phyloP scores from a whole-genome alignment of 2,113 vertebrate species.

The Cynoglossus semilaevis region DNA sequence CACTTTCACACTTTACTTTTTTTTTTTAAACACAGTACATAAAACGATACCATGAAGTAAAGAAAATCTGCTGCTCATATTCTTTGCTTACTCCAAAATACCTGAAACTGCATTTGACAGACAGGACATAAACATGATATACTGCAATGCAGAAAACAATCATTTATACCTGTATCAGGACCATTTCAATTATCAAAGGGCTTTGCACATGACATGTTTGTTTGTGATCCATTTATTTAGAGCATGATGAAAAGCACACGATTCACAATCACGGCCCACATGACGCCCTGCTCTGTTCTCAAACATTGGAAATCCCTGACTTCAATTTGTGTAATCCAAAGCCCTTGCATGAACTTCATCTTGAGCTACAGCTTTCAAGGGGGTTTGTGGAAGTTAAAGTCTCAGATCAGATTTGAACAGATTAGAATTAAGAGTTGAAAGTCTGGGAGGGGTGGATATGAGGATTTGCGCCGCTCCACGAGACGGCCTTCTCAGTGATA shows the following conservation, averaged over 20 bases:
- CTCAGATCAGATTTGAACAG: conserved; percentile 80
- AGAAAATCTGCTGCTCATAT: too few relatives aligned
- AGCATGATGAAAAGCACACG: conserved; percentile 20
- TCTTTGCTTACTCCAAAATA: not conserved
- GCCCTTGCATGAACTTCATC: conserved; percentile 69
- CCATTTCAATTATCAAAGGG: conserved; percentile 36
- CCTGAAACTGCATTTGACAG: not conserved
- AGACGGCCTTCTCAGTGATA: conserved; percentile 78
- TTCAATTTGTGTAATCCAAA: conserved; percentile 73
- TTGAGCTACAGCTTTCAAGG: conserved; percentile 75
- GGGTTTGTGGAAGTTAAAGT: conserved; percentile 80
- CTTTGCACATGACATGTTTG: too few relatives aligned
- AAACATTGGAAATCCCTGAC: conserved; percentile 70
- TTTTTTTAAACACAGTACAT: too few relatives aligned
- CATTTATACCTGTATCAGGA: not conserved
- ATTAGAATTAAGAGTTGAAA: conserved; percentile 76
- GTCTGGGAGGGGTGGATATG: conserved; percentile 71
- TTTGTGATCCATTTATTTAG: conserved; percentile 27
- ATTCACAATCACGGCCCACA: conserved; percentile 24
- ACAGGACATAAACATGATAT: too few relatives aligned
- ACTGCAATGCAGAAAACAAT: too few relatives aligned
- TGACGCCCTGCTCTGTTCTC: conserved; percentile 42
- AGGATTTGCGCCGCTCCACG: conserved; percentile 74
- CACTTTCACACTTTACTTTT: conserved; percentile 76
- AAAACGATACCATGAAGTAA: too few relatives aligned